A percentile compares a stretch with the other conserved stretches of the same genome.
Evolutionary conservation across 2,888 invertebrate genomes (phyloP).

Genomic region (Zonitis immaculata): DNA sequence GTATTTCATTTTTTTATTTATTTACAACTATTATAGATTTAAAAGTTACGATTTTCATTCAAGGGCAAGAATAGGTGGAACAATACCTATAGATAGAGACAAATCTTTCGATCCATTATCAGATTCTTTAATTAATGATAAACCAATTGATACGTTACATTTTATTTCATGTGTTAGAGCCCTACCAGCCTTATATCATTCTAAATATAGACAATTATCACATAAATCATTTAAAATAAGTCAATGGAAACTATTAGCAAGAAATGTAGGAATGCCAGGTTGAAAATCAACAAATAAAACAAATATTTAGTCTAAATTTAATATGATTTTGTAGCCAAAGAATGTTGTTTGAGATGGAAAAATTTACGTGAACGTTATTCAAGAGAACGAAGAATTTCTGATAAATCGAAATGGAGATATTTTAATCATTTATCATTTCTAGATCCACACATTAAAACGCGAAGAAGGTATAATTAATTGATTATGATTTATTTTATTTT

Average conservation of each 20-base stretch:
- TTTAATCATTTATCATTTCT: constrained; percentile 26
- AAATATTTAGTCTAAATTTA: too few species aligned
- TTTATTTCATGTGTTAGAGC: constrained; percentile 11
- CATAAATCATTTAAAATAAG: constrained; percentile 42
- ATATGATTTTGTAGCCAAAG: constrained; percentile 17
- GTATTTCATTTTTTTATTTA: constrained; percentile 10
- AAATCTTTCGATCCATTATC: not conserved
- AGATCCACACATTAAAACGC: constrained; percentile 21
- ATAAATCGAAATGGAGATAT: constrained; percentile 23
- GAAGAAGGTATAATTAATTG: constrained; percentile 26
- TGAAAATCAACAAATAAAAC: too few species aligned
- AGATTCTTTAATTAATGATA: not conserved
- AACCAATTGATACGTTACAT: constrained; percentile 6
- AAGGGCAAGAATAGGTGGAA: not conserved
- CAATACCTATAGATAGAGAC: not conserved
- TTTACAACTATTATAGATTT: not conserved
- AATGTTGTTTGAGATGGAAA: constrained; percentile 38
- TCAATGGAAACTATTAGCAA: constrained; percentile 43
- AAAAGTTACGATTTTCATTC: constrained; percentile 3
- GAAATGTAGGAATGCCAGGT: constrained; percentile 19
- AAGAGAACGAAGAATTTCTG: constrained; percentile 41
- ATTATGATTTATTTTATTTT: too few species aligned
- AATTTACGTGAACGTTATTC: constrained; percentile 47
- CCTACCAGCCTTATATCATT: constrained; percentile 36
- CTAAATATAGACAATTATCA: constrained; percentile 43